These are phyloP conservation scores for Leptura quadrifasciata DNA, from an alignment of 2,888 invertebrate genomes.

Conservation along the genomic window DNA sequence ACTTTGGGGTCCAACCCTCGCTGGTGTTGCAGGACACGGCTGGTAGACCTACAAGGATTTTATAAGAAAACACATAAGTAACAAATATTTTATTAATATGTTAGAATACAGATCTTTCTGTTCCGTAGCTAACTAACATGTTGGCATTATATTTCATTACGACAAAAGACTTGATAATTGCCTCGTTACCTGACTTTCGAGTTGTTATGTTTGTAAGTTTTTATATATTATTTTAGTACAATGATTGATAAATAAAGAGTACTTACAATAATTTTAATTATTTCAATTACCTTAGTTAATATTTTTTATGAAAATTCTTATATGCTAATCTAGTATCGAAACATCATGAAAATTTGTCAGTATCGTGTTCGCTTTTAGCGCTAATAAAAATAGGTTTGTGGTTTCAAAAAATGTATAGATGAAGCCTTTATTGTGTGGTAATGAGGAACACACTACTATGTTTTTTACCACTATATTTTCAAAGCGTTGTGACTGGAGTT, in stretches of 20 bases:
- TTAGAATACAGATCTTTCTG: not conserved
- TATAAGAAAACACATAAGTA: not conserved
- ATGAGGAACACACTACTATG: too few species aligned
- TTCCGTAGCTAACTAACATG: not conserved
- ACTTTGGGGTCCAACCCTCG: slow-evolving; percentile 67
- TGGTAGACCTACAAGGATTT: slow-evolving; percentile 9
- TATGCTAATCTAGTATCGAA: too few species aligned
- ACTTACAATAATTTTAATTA: not conserved
- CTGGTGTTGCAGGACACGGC: slow-evolving; percentile 57
- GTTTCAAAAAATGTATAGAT: too few species aligned
- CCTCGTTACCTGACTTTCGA: slow-evolving; percentile 39
- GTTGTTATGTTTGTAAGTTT: slow-evolving; percentile 20
- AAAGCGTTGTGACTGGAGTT: too few species aligned
- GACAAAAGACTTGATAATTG: slow-evolving; percentile 39
- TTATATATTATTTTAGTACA: slow-evolving; percentile 11
- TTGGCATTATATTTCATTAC: not conserved
- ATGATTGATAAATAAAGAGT: slow-evolving; percentile 17
- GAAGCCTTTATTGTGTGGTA: too few species aligned
- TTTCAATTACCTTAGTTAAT: too few species aligned
- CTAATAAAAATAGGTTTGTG: too few species aligned
- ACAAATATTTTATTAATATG: not conserved
- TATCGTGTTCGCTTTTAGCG: too few species aligned
- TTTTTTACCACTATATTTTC: too few species aligned
- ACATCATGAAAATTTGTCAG: too few species aligned
- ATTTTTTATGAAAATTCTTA: too few species aligned